Base-by-base conservation (phyloP, 1,140 invertebrate species). In the Matsumurasca onukii region DNA sequence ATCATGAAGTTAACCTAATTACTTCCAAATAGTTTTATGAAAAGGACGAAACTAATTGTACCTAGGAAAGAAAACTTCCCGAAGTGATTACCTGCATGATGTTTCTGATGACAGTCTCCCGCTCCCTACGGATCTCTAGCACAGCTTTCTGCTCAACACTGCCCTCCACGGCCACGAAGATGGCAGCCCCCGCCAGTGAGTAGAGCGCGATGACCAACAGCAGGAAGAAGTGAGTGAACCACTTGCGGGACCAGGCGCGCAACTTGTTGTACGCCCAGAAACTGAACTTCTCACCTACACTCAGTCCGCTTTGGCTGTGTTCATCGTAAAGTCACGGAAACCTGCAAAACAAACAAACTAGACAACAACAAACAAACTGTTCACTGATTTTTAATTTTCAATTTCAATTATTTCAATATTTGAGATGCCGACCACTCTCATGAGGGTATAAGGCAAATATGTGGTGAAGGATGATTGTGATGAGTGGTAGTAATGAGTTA, bases 191-290 rank as follows among this genome's bases (percentile, higher is more conserved):
- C 0, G 89, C 84, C 27, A 90, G 79, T 70, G 88, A 94, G 77
- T 94, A 95, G 3, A 88, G 79, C 29, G 88, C 79, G 31, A 95
- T 85, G 70, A 94, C 86, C 65, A 91, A 74, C 72, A 90, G 85
- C 67, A 95, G 83, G 78, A 95, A 93, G 34, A 93, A 86, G 80
- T 95, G 93, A 9, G 92, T 94, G 77, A 95, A 94, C 91, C 92
- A 95, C 70, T 86, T 86, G 73, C 86, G 88, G 0, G 91, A 94
- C 83, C 88, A 88, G 15, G 84, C 80, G 76, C 88, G 88, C 75
- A 84, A 81, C 80, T 90, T 93, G 69, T 88, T 87, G 75, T 92
- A 91, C 57, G 91, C 78, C 85, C 90, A 92, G 74, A 88, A 91
- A 0, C 89, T 89, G 69, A 86, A 86, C 76, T 92, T 93, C 78